Evolutionary conservation across 2,113 vertebrate genomes (phyloP).

Genomic region (Serilophus lunatus): DNA sequence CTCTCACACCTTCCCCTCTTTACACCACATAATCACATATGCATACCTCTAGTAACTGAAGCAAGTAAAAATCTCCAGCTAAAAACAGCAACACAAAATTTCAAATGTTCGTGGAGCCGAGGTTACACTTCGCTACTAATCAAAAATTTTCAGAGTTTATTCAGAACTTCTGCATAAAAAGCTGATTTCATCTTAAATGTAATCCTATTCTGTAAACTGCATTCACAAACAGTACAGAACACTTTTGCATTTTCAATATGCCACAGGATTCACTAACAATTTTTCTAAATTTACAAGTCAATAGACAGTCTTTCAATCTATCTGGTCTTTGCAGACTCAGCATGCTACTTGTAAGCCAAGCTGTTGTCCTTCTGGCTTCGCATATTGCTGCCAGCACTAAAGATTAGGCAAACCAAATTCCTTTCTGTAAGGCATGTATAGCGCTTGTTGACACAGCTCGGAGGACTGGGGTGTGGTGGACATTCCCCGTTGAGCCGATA

Average conservation of each 20-base stretch:
- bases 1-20: background rate
- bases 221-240: background rate
- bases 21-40: background rate
- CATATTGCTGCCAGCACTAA: background rate
- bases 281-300: constrained; percentile 36
- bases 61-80: background rate
- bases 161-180: background rate
- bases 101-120: background rate
- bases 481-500: background rate
- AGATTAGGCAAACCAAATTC: background rate
- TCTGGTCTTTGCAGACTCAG: constrained; percentile 29
- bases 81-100: background rate
- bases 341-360: constrained; percentile 18
- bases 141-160: background rate
- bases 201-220: background rate
- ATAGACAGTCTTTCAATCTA: constrained; percentile 14
- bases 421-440: no score
- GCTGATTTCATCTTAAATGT: background rate
- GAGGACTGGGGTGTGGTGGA: background rate
- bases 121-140: background rate
- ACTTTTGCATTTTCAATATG: background rate
- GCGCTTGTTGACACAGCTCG: background rate
- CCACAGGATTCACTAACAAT: background rate
- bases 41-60: background rate
- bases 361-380: constrained; percentile 39